Conservation (phyloP, 2,888 invertebrate genomes). For the Torymus auratus region DNA sequence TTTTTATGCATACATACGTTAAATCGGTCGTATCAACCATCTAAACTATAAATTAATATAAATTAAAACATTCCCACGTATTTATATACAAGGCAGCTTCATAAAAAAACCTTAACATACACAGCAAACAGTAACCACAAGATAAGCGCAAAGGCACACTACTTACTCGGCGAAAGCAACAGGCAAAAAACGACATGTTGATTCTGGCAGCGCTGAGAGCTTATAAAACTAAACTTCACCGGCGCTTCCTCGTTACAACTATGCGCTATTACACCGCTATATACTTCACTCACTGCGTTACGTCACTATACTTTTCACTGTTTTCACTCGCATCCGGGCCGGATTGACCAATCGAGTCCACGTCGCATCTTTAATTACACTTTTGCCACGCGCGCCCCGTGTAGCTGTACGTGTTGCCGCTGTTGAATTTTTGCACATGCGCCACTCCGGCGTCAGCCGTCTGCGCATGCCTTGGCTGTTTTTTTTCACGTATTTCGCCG, state of each 20-base stretch:
- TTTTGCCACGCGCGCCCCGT: conserved; percentile 39
- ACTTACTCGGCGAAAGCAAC: conserved; percentile 73
- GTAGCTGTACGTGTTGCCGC: conserved; percentile 22
- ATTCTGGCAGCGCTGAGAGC: not conserved
- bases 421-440: conserved; percentile 57
- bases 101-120: too few species aligned
- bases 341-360: conserved; percentile 39
- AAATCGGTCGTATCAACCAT: too few species aligned
- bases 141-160: not conserved
- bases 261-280: not conserved
- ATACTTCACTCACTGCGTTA: conserved; percentile 7
- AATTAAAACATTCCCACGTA: too few species aligned
- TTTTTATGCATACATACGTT: too few species aligned
- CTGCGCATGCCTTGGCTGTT: conserved; percentile 48
- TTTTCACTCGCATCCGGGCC: not conserved
- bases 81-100: too few species aligned
- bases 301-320: conserved; percentile 5
- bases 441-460: conserved; percentile 10
- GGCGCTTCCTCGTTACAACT: too few species aligned
- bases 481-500: conserved; percentile 11
- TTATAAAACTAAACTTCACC: conserved; percentile 9
- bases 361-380: conserved; percentile 53
- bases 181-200: conserved; percentile 66
- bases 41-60: too few species aligned
- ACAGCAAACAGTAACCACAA: too few species aligned